These are phyloP conservation scores for Teleogryllus oceanicus DNA, from an alignment of 2,888 invertebrate genomes.

Conservation along the genomic window DNA sequence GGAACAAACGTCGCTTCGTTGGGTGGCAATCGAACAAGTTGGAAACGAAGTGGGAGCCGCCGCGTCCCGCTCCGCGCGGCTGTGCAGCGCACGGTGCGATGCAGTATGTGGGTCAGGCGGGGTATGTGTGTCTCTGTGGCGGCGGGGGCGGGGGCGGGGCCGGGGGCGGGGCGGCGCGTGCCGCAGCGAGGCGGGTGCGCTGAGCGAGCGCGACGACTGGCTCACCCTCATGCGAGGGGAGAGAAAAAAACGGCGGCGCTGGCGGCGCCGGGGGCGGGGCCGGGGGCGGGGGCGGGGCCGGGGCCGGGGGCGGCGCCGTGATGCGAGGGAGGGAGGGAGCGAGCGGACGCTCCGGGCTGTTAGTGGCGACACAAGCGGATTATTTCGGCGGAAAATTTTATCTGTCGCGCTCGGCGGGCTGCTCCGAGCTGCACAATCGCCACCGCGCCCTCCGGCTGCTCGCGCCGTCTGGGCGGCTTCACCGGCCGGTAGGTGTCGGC, in stretches of 20 bases:
- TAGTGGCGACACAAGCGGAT: conserved; percentile 1
- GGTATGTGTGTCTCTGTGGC: conserved; percentile 8
- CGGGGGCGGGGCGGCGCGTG: background rate
- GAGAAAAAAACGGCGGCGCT: background rate
- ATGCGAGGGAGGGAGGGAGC: background rate
- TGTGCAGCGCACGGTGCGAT: too few relatives aligned
- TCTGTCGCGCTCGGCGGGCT: background rate
- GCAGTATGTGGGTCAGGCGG: background rate
- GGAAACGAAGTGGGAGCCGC: too few relatives aligned
- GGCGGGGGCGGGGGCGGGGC: background rate
- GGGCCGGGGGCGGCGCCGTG: background rate
- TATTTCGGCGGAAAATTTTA: conserved; percentile 6
- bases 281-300: background rate
- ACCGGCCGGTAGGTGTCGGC: too few relatives aligned
- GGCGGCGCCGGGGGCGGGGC: background rate
- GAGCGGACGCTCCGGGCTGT: background rate
- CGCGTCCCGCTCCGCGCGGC: too few relatives aligned
- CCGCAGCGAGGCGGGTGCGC: background rate
- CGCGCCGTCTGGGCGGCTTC: too few relatives aligned
- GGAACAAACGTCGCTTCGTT: too few relatives aligned
- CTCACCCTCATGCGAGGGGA: background rate
- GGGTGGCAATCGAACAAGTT: too few relatives aligned
- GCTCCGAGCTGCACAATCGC: too few relatives aligned
- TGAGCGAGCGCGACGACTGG: background rate
- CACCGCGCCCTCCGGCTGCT: too few relatives aligned